A percentile compares a stretch with the other conserved stretches of the same genome.
Evolutionary conservation across 2,113 vertebrate genomes (phyloP).

Genomic region (Apistogramma diplotaenia): DNA sequence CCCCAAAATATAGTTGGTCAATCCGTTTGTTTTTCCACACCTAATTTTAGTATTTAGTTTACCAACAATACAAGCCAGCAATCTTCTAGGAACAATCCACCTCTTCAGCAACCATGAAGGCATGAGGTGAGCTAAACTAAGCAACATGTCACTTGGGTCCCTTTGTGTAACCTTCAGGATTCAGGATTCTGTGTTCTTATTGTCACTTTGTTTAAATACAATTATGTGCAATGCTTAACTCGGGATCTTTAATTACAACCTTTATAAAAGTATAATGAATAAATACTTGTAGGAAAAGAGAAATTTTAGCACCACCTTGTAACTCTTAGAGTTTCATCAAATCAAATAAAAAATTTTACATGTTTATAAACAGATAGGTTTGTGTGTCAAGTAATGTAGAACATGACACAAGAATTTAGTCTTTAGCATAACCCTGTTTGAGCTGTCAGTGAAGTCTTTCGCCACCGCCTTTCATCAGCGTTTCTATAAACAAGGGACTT

Average conservation of each 20-base stretch:
- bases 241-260: neutral
- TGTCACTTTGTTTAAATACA: neutral
- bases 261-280: neutral
- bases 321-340: neutral
- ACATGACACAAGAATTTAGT: neutral
- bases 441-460: neutral
- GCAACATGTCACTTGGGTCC: neutral
- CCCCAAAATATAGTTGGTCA: neutral
- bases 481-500: neutral
- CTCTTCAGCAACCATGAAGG: neutral
- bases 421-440: neutral
- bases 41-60: neutral
- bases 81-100: neutral
- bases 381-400: neutral
- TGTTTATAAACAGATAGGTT: neutral
- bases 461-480: neutral
- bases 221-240: neutral
- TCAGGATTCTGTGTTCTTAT: neutral
- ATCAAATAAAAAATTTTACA: neutral
- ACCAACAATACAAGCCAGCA: neutral
- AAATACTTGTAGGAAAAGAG: neutral
- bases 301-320: neutral
- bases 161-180: neutral
- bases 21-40: neutral
- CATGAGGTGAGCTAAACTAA: neutral